Evolutionary conservation across 2,113 vertebrate species (phyloP), one percentile per base, ranked within the genome.

Genomic region (Muscicapa adusta): DNA sequence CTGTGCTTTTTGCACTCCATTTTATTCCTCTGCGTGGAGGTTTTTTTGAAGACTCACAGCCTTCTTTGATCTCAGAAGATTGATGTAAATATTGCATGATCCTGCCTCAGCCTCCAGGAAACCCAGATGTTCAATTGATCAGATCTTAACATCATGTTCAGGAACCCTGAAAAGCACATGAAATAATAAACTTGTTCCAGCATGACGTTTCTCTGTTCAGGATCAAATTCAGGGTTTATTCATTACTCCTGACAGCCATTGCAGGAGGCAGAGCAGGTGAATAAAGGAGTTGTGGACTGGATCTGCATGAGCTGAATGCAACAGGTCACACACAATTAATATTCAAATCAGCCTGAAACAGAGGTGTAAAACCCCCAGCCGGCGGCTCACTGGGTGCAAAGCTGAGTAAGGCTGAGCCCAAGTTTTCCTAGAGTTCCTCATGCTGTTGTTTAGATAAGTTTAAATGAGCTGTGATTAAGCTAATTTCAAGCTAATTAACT

Each of bases 381-480:
- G 11, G 57, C 40, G 0, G 10, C 45, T 36, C 72, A 7, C 43
- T 8, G 89, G 58, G 40, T 42, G 40, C 48, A 85, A 76, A 84
- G 86, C 88, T 66, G 77, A 84, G 92, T 43, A 71, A 96, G 96
- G 83, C 94, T 91, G 95, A 94, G 88, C 91, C 96, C 96, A 96
- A 96, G 87, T 96, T 96, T 97, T 97, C 96, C 95, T 96, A 43
- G 93, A 97, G 95, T 97, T 98, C 97, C 97, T 98, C 86, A 54
- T 96, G 96, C 98, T 98, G 98, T 98, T 98, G 98, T 98, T 98
- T 97, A 98, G 98, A 98, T 98, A 97, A 98, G 98, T 98, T 98
- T 98, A 98, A 99, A 98, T 98, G 97, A 98, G 95, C 96, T 98
- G 97, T 98, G 98, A 98, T 98, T 98, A 98, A 98, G 97, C 97